A percentile compares a stretch with the other conserved stretches of the same genome.
phyloP scores from a whole-genome alignment of 64 coral and sea anemone genomes.

The Montipora efflorescens region DNA sequence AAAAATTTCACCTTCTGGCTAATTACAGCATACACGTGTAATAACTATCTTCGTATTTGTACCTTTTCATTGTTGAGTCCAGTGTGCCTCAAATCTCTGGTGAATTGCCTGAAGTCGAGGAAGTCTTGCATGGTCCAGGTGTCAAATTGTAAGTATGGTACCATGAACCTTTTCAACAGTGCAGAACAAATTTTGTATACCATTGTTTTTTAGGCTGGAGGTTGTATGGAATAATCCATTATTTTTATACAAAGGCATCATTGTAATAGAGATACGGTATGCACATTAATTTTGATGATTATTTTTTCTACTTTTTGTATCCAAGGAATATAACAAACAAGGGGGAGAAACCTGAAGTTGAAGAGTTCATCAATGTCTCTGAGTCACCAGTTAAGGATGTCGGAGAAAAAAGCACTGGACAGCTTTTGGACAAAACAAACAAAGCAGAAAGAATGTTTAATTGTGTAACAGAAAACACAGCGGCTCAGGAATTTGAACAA shows the following conservation, averaged over 20 bases:
- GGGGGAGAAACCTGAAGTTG: background rate
- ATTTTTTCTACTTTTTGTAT: background rate
- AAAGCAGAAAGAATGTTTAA: background rate
- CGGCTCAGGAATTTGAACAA: background rate
- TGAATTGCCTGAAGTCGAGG: slow-evolving; percentile 66
- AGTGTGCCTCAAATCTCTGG: slow-evolving; percentile 58
- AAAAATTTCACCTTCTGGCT: too few relatives aligned
- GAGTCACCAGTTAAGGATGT: background rate
- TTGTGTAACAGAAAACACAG: background rate
- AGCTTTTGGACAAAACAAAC: background rate
- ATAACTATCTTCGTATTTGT: too few relatives aligned
- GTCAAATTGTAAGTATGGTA: background rate
- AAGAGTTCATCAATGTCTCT: background rate
- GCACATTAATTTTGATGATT: too few relatives aligned
- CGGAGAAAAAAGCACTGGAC: background rate
- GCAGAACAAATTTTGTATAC: background rate
- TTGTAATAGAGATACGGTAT: too few relatives aligned
- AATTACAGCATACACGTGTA: too few relatives aligned
- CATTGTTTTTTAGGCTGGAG: background rate
- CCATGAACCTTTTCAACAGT: background rate
- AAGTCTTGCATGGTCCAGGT: slow-evolving; percentile 15
- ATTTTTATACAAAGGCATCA: too few relatives aligned
- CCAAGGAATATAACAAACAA: background rate
- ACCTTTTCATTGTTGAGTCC: slow-evolving; percentile 49
- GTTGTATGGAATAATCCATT: too few relatives aligned